Base-by-base conservation (phyloP, 2,888 invertebrate genomes). In the Actias luna region DNA sequence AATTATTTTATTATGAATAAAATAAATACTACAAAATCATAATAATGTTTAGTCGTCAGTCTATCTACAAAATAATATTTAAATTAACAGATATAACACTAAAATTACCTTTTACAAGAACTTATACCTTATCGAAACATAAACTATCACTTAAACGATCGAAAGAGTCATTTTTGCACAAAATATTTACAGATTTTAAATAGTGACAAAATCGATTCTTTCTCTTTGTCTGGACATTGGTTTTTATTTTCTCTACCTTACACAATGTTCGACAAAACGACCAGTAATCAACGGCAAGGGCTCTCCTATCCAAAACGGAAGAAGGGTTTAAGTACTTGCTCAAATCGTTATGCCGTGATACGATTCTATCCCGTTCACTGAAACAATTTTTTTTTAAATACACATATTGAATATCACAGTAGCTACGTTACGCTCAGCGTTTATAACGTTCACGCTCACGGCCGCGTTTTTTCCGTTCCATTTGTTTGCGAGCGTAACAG, bases 191-290 rank as follows among this genome's bases (percentile, higher is more conserved):
- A 59, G 93, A 94, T 70, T 94, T 94, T n/a, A 97, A 90, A 85
- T 97, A 97, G 82, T 96, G 96, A 84, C 95, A 96, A 85, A 96
- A 97, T 63, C 97, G 93, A 76, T 95, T 96, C 66, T 95, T 94
- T 65, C 96, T 93, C 78, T 96, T 96, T 1, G 80, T 87, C 72
- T 93, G 94, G 31, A 77, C 83, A 58, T 93, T 93, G 36, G 93
- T 92, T 74, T 95, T 94, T 16, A 74, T 75, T 70, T 93, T 93
- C 79, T 97, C 97, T 52, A 94, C 89, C 68, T 96, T 93, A 69
- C 96, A 95, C 63, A 97, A 95, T 18, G 93, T 84, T 36, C 97
- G 93, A 68, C 96, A 89, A 0, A 89, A 80, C 0, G 97, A 93
- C 84, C 96, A 94, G 79, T 96, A 96, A 85, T 97, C 97, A 61